Evolutionary conservation across 2,888 invertebrate species (phyloP).

Genomic region (Eurytoma adleriae): DNA sequence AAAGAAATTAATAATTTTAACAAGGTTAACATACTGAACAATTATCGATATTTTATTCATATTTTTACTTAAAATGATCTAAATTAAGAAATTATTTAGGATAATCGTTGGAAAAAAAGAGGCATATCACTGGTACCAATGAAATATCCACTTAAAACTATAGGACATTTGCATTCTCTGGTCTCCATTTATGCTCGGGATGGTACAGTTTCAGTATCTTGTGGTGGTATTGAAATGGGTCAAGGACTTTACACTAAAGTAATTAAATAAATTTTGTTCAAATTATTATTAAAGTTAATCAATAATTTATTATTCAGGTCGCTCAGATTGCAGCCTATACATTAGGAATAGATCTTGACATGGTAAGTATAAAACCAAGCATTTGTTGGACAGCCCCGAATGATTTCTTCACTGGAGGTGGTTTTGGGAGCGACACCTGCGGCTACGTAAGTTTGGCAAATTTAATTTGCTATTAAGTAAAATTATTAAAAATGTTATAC

Average conservation of each 20-base stretch:
- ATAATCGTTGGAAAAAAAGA: constrained; percentile 89
- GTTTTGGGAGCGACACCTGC: constrained; percentile 83
- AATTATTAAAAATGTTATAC: constrained; percentile 41
- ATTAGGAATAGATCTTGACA: constrained; percentile 83
- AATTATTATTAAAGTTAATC: background rate
- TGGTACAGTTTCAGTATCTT: constrained; percentile 49
- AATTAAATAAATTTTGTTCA: background rate
- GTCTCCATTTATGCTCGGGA: constrained; percentile 51
- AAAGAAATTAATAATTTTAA: constrained; percentile 80
- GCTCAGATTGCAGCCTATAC: constrained; percentile 86
- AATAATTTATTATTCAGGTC: constrained; percentile 74
- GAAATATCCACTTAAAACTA: constrained; percentile 20
- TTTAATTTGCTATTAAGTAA: background rate
- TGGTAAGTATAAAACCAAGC: constrained; percentile 82
- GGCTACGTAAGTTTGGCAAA: constrained; percentile 68
- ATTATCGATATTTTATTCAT: background rate
- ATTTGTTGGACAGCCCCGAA: constrained; percentile 83
- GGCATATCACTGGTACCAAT: constrained; percentile 77
- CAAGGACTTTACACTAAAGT: constrained; percentile 57
- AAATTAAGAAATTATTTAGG: constrained; percentile 68
- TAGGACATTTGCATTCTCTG: constrained; percentile 22
- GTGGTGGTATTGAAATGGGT: constrained; percentile 57
- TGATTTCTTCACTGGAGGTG: constrained; percentile 83
- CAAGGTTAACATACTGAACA: constrained; percentile 68
- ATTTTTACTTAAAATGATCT: background rate